Percentiles rank a stretch among this genome's conserved stretches.
Conservation (phyloP, 2,113 vertebrate genomes). For the Limanda limanda region DNA sequence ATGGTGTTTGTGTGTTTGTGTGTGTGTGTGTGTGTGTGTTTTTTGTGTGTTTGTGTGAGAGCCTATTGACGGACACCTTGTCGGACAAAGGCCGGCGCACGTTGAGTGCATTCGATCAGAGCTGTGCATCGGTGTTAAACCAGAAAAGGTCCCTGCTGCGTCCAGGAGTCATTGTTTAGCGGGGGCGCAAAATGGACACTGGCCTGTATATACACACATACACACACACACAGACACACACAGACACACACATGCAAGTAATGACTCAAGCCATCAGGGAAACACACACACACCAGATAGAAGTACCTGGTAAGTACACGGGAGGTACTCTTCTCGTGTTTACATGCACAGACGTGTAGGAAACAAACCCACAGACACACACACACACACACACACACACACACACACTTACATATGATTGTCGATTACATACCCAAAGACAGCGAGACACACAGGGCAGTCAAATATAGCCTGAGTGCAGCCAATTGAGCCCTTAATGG, state of each 20-base stretch:
- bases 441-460: slow-evolving; percentile 52
- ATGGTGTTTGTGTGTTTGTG: slow-evolving; percentile 38
- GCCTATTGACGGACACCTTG: slow-evolving; percentile 57
- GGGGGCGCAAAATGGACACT: slow-evolving; percentile 60
- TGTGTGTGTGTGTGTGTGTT: slow-evolving; percentile 33
- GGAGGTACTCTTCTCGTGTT: slow-evolving; percentile 23
- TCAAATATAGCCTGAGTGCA: slow-evolving; percentile 74
- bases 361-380: slow-evolving; percentile 40
- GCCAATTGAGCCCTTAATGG: slow-evolving; percentile 79
- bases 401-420: slow-evolving; percentile 56
- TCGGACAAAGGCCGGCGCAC: slow-evolving; percentile 54
- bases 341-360: slow-evolving; percentile 26
- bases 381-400: slow-evolving; percentile 22
- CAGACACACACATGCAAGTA: slow-evolving; percentile 22
- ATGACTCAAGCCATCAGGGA: slow-evolving; percentile 47
- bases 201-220: slow-evolving; percentile 26
- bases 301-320: slow-evolving; percentile 43
- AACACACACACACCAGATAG: slow-evolving; percentile 37
- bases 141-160: slow-evolving; percentile 59
- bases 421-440: slow-evolving; percentile 69
- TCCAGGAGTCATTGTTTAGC: slow-evolving; percentile 62
- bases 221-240: slow-evolving; percentile 27
- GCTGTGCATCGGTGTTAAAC: slow-evolving; percentile 55
- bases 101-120: slow-evolving; percentile 68
- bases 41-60: neutral